phyloP scores from a whole-genome alignment of 2,888 invertebrate genomes.

The Biston stratarius region DNA sequence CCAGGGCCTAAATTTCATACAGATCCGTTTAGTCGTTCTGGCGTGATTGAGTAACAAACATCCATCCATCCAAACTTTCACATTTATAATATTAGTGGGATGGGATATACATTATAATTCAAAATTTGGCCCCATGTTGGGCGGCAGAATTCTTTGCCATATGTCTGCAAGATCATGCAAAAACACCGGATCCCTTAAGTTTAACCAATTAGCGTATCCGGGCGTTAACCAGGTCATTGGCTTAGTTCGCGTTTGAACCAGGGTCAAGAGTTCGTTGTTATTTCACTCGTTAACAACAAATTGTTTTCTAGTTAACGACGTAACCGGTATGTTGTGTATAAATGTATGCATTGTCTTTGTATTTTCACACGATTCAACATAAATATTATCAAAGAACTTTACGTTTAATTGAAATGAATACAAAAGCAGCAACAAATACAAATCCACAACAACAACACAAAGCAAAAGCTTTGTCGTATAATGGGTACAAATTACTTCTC shows the following conservation, averaged over 20 bases:
- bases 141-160: conserved; percentile 33
- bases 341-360: background rate
- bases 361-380: background rate
- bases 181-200: conserved; percentile 15
- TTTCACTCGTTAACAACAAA: conserved; percentile 20
- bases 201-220: conserved; percentile 7
- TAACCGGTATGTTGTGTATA: background rate
- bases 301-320: background rate
- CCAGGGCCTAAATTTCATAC: no score
- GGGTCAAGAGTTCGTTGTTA: conserved; percentile 32
- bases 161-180: background rate
- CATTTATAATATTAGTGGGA: no score
- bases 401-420: no score
- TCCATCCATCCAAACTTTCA: no score
- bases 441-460: background rate
- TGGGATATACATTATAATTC: background rate
- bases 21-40: no score
- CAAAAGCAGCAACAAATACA: no score
- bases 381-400: no score
- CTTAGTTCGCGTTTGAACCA: conserved; percentile 33
- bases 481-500: background rate
- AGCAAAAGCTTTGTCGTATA: background rate
- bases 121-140: conserved; percentile 32
- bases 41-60: no score
- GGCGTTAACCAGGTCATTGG: conserved; percentile 37